Percentiles rank a stretch among this genome's conserved stretches.
phyloP scores from a whole-genome alignment of 1,140 invertebrate species.

The Dendrolimus kikuchii region DNA sequence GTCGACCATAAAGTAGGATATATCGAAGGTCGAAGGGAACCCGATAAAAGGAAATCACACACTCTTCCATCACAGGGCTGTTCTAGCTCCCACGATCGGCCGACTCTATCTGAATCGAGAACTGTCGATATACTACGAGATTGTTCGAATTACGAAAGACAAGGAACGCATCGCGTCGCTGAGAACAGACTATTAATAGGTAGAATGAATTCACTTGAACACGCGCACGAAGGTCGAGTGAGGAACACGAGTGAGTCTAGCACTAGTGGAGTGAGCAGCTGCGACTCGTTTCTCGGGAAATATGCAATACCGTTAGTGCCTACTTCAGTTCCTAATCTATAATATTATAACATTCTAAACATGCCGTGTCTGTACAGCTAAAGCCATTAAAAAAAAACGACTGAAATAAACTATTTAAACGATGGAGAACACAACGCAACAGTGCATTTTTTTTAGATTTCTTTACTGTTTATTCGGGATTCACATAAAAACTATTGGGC shows the following conservation, averaged over 20 bases:
- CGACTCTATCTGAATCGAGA: constrained; percentile 77
- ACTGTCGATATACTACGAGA: constrained; percentile 70
- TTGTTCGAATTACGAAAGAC: constrained; percentile 44
- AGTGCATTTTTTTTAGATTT: too few relatives aligned
- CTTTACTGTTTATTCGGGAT: too few relatives aligned
- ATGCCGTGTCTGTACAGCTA: too few relatives aligned
- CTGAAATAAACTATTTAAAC: too few relatives aligned
- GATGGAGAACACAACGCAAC: too few relatives aligned
- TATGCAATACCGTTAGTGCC: constrained; percentile 69
- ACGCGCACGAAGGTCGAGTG: constrained; percentile 65
- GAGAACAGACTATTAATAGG: constrained; percentile 48
- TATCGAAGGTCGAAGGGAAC: constrained; percentile 22
- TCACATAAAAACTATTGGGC: too few relatives aligned
- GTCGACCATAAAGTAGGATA: constrained; percentile 35
- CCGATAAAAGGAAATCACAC: constrained; percentile 68
- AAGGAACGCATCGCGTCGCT: constrained; percentile 27
- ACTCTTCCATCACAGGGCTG: constrained; percentile 70
- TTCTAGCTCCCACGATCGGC: constrained; percentile 66
- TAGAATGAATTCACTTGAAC: constrained; percentile 57
- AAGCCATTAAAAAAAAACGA: too few relatives aligned
- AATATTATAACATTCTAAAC: too few relatives aligned
- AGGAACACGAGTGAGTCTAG: constrained; percentile 81
- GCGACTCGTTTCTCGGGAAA: constrained; percentile 78
- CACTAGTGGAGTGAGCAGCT: constrained; percentile 84
- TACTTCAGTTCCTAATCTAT: constrained; percentile 22